Percentiles rank a stretch among this genome's conserved stretches.
These are phyloP conservation scores for Netelia inedita DNA, from an alignment of 2,888 invertebrate genomes.

Conservation along the genomic window DNA sequence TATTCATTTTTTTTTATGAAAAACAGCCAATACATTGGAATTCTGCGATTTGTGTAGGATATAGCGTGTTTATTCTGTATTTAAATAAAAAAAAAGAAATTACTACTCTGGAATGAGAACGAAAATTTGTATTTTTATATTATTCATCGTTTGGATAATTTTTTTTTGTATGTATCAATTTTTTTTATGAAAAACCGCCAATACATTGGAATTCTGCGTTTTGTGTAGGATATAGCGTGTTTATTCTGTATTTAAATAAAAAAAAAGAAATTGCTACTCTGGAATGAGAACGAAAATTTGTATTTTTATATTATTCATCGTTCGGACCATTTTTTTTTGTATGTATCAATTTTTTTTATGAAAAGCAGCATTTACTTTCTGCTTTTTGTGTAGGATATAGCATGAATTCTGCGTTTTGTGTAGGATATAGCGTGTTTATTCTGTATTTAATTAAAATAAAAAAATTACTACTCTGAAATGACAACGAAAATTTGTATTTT, in stretches of 20 bases:
- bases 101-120: background rate
- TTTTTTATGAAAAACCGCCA: background rate
- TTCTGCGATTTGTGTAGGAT: background rate
- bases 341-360: background rate
- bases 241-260: conserved; percentile 27
- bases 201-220: conserved; percentile 25
- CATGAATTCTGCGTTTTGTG: background rate
- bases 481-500: background rate
- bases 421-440: no score
- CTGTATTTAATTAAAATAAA: conserved; percentile 29
- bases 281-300: background rate
- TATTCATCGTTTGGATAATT: background rate
- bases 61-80: background rate
- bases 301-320: background rate
- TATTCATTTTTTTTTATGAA: conserved; percentile 1
- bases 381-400: no score
- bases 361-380: conserved; percentile 28
- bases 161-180: background rate
- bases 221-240: no score
- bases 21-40: conserved; percentile 17
- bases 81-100: conserved; percentile 22
- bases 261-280: background rate
- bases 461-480: background rate
- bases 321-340: background rate
- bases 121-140: background rate